Percentiles rank a stretch among this genome's conserved stretches.
These are phyloP conservation scores for Hyposmocoma kahamanoa DNA, from an alignment of 1,140 invertebrate genomes.

Conservation along the genomic window DNA sequence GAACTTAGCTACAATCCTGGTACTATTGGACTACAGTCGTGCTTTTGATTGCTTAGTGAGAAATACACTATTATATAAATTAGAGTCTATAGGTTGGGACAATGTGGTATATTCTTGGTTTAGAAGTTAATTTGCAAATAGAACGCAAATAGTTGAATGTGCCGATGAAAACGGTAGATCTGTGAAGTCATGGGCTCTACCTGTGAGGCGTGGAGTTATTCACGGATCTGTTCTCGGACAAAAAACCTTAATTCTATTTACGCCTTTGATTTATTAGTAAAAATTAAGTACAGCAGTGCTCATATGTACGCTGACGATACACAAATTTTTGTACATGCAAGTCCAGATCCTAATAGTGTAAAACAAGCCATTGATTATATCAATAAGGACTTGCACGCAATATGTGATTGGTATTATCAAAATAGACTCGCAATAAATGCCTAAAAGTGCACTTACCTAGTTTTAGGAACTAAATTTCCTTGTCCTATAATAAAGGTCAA, in stretches of 20 bases:
- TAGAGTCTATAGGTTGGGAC: conserved; percentile 3
- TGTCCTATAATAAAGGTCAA: neutral
- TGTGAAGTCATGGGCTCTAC: neutral
- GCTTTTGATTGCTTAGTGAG: neutral
- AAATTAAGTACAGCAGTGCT: neutral
- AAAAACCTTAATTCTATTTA: neutral
- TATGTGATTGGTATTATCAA: neutral
- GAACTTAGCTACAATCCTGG: neutral
- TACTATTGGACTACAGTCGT: neutral
- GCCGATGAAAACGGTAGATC: neutral
- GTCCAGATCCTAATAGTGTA: neutral
- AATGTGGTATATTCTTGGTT: neutral
- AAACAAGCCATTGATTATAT: neutral
- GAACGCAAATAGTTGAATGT: conserved; percentile 4
- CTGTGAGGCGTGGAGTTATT: neutral
- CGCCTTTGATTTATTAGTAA: neutral
- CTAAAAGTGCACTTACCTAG: neutral
- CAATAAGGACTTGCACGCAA: neutral
- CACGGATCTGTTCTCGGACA: conserved; percentile 1
- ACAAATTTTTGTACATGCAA: neutral
- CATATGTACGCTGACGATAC: neutral
- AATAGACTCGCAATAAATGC: neutral
- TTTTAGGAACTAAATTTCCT: neutral
- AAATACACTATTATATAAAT: neutral
- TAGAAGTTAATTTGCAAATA: neutral